Percentiles rank a stretch among this genome's conserved stretches.
Conservation (phyloP, 2,888 invertebrate species). For the Allophyes oxyacanthae region DNA sequence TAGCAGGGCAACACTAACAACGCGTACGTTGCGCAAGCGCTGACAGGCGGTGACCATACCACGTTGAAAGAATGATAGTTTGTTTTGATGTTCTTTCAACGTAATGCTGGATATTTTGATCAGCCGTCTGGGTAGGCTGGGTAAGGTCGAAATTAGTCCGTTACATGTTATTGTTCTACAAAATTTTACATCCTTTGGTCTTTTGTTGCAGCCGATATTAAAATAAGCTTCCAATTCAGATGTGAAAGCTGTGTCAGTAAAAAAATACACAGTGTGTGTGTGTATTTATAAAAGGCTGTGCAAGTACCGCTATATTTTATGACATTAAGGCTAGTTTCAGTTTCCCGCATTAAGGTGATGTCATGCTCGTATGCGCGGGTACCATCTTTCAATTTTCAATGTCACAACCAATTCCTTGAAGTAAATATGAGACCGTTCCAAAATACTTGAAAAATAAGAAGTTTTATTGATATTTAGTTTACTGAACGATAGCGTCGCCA, state of each 20-base stretch:
- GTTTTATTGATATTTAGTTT: too few species aligned
- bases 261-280: too few species aligned
- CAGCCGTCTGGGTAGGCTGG: slow-evolving; percentile 31
- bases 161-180: slow-evolving; percentile 30
- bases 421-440: too few species aligned
- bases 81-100: slow-evolving; percentile 60
- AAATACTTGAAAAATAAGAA: too few species aligned
- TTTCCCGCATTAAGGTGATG: too few species aligned
- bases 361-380: too few species aligned
- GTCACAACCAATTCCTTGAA: too few species aligned
- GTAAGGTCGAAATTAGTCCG: slow-evolving; percentile 13
- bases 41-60: slow-evolving; percentile 58
- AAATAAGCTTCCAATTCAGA: slow-evolving; percentile 19
- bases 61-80: slow-evolving; percentile 51
- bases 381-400: too few species aligned
- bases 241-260: background rate
- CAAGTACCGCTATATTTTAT: too few species aligned
- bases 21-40: slow-evolving; percentile 48
- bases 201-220: slow-evolving; percentile 7
- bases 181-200: slow-evolving; percentile 18
- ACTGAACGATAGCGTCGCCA: too few species aligned
- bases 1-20: slow-evolving; percentile 38
- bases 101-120: slow-evolving; percentile 57
- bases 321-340: too few species aligned
- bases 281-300: too few species aligned